Percentiles rank a stretch among this genome's conserved stretches.
phyloP scores from a whole-genome alignment of 2,888 invertebrate genomes.

The Eutolmus rufibarbis region DNA sequence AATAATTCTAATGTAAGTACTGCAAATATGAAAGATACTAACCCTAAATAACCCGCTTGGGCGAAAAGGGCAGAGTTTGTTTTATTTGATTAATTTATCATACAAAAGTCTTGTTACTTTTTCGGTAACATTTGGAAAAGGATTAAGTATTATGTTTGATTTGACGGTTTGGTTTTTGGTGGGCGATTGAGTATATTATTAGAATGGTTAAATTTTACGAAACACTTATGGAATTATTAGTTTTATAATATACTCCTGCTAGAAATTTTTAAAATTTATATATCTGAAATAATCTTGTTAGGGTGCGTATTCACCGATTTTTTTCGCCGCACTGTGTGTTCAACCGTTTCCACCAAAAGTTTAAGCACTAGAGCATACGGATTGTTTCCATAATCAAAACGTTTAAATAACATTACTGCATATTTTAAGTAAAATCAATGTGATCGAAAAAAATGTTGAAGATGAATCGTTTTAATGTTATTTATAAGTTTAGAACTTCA shows the following conservation, averaged over 20 bases:
- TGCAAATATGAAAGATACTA: background rate
- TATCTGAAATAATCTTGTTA: too few relatives aligned
- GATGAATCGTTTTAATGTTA: too few relatives aligned
- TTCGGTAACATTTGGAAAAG: conserved; percentile 34
- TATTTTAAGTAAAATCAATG: too few relatives aligned
- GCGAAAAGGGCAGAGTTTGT: conserved; percentile 45
- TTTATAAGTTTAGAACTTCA: too few relatives aligned
- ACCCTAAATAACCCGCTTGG: conserved; percentile 45
- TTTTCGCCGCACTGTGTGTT: too few relatives aligned
- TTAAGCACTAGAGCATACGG: too few relatives aligned
- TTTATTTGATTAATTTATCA: conserved; percentile 37
- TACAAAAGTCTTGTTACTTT: conserved; percentile 37
- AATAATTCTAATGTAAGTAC: conserved; percentile 51
- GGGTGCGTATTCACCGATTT: too few relatives aligned
- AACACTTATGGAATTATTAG: background rate
- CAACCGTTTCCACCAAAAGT: too few relatives aligned
- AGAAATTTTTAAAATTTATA: background rate
- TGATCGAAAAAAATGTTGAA: too few relatives aligned
- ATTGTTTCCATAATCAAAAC: too few relatives aligned
- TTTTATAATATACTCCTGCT: background rate
- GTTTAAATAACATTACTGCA: too few relatives aligned
- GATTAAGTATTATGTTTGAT: conserved; percentile 32
- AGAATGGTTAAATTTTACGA: background rate
- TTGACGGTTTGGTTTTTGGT: conserved; percentile 28
- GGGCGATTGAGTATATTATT: background rate